These are phyloP conservation scores for Drosophila paracracens DNA, from an alignment of 2,888 invertebrate species.

Conservation along the genomic window DNA sequence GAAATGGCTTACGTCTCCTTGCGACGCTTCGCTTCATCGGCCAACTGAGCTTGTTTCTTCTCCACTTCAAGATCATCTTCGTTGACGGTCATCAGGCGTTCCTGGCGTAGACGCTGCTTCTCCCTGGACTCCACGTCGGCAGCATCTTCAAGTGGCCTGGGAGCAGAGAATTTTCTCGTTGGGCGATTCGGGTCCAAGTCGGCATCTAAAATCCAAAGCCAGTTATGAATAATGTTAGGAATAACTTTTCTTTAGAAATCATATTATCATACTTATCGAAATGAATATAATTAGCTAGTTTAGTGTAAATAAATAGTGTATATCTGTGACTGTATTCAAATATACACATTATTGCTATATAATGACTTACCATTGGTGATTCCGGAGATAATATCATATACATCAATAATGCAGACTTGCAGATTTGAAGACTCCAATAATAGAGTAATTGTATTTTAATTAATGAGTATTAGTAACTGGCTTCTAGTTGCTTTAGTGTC, in stretches of 20 bases:
- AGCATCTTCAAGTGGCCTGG: conserved; percentile 87
- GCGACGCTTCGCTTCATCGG: conserved; percentile 86
- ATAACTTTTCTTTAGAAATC: neutral
- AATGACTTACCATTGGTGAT: conserved; percentile 57
- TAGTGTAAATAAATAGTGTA: conserved; percentile 8
- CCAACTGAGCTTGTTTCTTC: conserved; percentile 87
- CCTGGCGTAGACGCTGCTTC: conserved; percentile 88
- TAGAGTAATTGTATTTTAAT: conserved; percentile 45
- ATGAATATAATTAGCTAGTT: conserved; percentile 4
- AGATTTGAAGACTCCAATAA: conserved; percentile 67
- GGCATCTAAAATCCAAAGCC: conserved; percentile 84
- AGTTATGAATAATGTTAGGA: conserved; percentile 13
- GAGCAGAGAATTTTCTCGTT: conserved; percentile 89
- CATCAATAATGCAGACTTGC: conserved; percentile 66
- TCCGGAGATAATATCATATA: conserved; percentile 39
- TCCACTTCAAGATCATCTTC: conserved; percentile 84
- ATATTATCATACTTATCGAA: conserved; percentile 16
- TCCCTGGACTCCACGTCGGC: conserved; percentile 87
- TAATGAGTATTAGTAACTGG: conserved; percentile 18
- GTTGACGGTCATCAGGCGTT: conserved; percentile 87
- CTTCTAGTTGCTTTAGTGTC: conserved; percentile 13
- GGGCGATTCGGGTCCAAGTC: conserved; percentile 89
- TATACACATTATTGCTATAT: conserved; percentile 16
- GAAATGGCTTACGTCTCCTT: conserved; percentile 82
- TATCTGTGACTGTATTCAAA: conserved; percentile 14